Conservation (phyloP, 2,797 vertebrate genomes). For the Crotalus adamanteus region DNA sequence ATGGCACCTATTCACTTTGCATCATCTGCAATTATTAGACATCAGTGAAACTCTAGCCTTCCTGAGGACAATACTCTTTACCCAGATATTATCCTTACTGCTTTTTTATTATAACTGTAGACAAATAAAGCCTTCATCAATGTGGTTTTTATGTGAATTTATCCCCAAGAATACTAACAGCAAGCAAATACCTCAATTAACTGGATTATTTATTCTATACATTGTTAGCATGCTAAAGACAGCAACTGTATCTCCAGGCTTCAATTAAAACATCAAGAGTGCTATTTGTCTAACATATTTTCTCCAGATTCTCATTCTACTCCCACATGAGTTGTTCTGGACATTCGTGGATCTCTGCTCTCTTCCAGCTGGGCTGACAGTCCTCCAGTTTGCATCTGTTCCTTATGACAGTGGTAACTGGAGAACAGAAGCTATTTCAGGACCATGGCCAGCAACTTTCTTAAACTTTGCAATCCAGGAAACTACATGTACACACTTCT, state of each 20-base stretch:
- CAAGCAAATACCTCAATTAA: constrained; percentile 39
- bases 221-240: constrained; percentile 56
- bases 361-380: constrained; percentile 24
- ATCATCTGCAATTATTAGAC: neutral
- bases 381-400: constrained; percentile 12
- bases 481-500: neutral
- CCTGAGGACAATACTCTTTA: constrained; percentile 5
- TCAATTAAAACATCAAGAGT: constrained; percentile 57
- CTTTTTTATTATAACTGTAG: neutral
- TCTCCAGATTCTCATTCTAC: constrained; percentile 46
- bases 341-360: constrained; percentile 7
- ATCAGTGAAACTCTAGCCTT: neutral
- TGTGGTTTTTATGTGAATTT: neutral
- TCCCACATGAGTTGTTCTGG: constrained; percentile 33
- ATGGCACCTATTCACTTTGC: neutral
- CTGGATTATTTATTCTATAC: constrained; percentile 71
- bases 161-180: neutral
- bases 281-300: constrained; percentile 34
- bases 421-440: constrained; percentile 19
- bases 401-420: neutral
- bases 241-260: constrained; percentile 55
- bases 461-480: neutral
- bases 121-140: constrained; percentile 16
- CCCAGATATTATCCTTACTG: neutral
- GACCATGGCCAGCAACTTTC: constrained; percentile 1